A percentile compares a stretch with the other conserved stretches of the same genome.
phyloP scores from a whole-genome alignment of 2,797 vertebrate genomes.

The Dryobates pubescens region DNA sequence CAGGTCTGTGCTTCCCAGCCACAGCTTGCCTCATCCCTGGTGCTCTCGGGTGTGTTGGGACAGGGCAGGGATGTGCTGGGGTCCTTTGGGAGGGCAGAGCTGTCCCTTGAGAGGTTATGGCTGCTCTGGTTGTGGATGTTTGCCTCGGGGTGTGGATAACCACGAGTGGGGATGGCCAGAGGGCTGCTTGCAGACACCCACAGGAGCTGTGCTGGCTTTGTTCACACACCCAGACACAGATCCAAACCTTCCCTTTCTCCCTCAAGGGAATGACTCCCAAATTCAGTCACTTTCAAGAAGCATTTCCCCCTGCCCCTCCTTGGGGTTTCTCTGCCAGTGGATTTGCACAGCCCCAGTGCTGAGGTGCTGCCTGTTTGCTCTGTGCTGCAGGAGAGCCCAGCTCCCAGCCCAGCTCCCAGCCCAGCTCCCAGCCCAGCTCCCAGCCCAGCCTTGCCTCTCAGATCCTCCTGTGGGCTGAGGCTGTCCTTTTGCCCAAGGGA shows the following conservation, averaged over 20 bases:
- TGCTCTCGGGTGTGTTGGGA: not conserved
- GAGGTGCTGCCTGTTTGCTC: not conserved
- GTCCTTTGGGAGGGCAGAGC: not conserved
- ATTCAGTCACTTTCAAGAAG: not conserved
- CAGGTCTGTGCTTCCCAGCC: rapidly evolving
- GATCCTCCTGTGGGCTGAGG: rapidly evolving
- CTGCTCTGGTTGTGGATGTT: not conserved
- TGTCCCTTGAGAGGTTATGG: not conserved
- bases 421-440: not conserved
- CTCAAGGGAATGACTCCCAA: not conserved
- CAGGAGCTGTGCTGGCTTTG: not conserved
- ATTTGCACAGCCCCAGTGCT: not conserved
- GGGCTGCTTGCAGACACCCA: not conserved
- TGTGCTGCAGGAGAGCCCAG: not conserved
- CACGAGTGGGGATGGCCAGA: not conserved
- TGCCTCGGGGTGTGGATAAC: not conserved
- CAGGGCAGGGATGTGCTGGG: rapidly evolving
- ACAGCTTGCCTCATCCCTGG: not conserved
- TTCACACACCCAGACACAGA: not conserved
- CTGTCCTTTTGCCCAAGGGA: rapidly evolving
- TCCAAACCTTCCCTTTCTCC: rapidly evolving
- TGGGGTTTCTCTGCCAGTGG: not conserved
- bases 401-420: not conserved
- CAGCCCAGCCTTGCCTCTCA: not conserved
- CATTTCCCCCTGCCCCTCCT: not conserved